A percentile compares a stretch with the other conserved stretches of the same genome.
Conservation (phyloP, 1,140 invertebrate genomes). For the Propsilocerus akamusi region DNA sequence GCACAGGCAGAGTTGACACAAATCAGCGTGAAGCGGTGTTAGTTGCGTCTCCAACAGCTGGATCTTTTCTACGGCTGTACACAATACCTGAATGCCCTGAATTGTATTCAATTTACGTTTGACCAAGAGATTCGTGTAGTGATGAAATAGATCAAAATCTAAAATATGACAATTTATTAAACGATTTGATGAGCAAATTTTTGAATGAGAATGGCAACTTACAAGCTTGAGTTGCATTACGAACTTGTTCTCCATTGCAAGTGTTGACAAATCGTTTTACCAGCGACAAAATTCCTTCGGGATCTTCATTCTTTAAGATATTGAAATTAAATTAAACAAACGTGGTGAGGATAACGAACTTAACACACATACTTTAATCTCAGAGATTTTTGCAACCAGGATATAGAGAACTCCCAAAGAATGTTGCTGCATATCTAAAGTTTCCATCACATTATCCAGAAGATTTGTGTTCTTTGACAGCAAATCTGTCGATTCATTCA, state of each 20-base stretch:
- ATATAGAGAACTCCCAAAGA: constrained; percentile 72
- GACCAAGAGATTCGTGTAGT: constrained; percentile 56
- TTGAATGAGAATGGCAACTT: constrained; percentile 26
- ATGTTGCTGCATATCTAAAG: constrained; percentile 74
- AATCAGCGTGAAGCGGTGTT: constrained; percentile 83
- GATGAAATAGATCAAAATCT: constrained; percentile 81
- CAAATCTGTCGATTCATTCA: constrained; percentile 60
- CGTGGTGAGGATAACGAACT: neutral
- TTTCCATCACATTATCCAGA: constrained; percentile 75
- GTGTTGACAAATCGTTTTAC: constrained; percentile 59
- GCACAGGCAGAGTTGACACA: constrained; percentile 80
- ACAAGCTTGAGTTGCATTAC: constrained; percentile 70
- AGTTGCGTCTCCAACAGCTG: constrained; percentile 73
- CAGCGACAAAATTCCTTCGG: constrained; percentile 21
- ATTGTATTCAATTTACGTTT: constrained; percentile 53
- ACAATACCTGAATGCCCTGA: constrained; percentile 65
- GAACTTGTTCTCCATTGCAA: constrained; percentile 75
- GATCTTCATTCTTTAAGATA: constrained; percentile 13
- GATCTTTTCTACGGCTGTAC: constrained; percentile 74
- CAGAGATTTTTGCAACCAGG: constrained; percentile 54
- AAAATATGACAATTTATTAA: constrained; percentile 15
- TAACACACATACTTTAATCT: constrained; percentile 22
- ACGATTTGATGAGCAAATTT: constrained; percentile 6
- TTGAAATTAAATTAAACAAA: neutral
- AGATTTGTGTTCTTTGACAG: constrained; percentile 66